Base-by-base conservation (phyloP, 1,140 invertebrate genomes). In the Neodiprion lecontei region DNA sequence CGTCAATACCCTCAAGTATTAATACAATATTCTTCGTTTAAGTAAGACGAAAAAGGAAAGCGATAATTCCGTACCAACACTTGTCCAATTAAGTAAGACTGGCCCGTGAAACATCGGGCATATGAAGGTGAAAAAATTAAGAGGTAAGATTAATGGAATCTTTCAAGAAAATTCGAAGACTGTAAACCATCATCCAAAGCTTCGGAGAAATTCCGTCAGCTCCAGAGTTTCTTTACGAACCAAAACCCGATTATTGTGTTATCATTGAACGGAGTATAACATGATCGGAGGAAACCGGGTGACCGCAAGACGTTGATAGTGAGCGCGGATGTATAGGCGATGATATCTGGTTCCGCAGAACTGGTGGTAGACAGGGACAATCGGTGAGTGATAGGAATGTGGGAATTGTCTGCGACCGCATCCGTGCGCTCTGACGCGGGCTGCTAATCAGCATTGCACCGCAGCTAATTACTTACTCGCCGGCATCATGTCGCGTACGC, bases 231-330 rank as follows among this genome's bases (percentile, higher is more conserved):
- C 28, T 40, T 40, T 40, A 40, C 28, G 28, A 40, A 70, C 49
- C 14, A 48, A 47, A 12, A 73, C 47, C 73, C 47, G 67, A 70
- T 70, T 74, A 68, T 72, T 28, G 72, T 65, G 72, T 65, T 75
- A 79, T 75, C 74, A 9, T 53, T 21, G 61, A 66, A 14, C 1
- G 14, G 28, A 21, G 61, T 66, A 21, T 40, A 40, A 40, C 0
- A 21, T 1, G 5, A 47, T 47, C 48, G 72, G 74, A 79, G 78
- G 78, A 79, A 79, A 70, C 67, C 28, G 75, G 40, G 69, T 74
- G 76, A 77, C 78, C 77, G 76, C 78, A 82, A 81, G 82, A 74
- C 75, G 71, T 74, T 70, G 80, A 78, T 79, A 82, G 83, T 77
- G 79, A 72, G 65, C 72, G 74, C 74, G 78, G 76, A 79, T 75